phyloP scores from a whole-genome alignment of 2,113 vertebrate genomes.

The Pyrgilauda ruficollis region DNA sequence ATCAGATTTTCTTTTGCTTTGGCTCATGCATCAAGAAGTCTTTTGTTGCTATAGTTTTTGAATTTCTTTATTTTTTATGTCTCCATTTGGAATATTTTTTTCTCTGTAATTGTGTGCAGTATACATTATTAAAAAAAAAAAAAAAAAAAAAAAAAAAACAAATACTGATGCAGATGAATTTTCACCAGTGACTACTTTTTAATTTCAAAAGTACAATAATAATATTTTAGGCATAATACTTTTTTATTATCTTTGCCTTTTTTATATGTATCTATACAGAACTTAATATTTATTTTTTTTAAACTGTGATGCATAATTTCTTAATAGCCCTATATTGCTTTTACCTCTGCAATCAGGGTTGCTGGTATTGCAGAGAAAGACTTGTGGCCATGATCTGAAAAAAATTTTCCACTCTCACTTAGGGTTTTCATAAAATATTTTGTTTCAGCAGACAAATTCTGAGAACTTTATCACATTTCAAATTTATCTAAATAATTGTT shows the following conservation, averaged over 20 bases:
- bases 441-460: neutral
- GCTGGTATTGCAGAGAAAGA: neutral
- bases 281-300: neutral
- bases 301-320: neutral
- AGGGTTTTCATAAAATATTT: neutral
- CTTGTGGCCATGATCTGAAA: neutral
- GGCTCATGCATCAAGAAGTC: neutral
- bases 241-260: neutral
- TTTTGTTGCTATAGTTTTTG: neutral
- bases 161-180: neutral
- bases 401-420: neutral
- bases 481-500: neutral
- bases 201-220: neutral
- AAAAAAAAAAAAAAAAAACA: neutral
- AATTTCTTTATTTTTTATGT: neutral
- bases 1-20: neutral
- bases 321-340: neutral
- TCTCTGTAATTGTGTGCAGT: neutral
- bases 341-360: neutral
- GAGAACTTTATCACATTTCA: neutral
- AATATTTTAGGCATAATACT: neutral
- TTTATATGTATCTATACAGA: neutral
- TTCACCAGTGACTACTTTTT: neutral
- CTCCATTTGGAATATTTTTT: neutral
- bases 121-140: neutral